Evolutionary conservation across 1,140 invertebrate genomes (phyloP).

Genomic region (Lordiphosa mommai): DNA sequence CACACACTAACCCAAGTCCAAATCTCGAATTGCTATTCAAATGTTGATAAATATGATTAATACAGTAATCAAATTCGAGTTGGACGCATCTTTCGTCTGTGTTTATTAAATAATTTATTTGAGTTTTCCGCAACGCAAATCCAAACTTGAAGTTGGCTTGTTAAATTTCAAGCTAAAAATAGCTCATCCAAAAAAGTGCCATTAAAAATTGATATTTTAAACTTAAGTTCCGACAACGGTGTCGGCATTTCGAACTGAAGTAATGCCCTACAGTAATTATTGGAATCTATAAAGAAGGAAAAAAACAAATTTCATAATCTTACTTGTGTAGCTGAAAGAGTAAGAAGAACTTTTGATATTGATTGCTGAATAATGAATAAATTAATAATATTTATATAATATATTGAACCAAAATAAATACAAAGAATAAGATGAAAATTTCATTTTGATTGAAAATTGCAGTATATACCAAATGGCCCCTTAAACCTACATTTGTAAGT

Average conservation of each 20-base stretch:
- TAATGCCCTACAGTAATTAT: not conserved
- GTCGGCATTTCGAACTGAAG: not conserved
- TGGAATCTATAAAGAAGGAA: no score
- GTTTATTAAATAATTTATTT: conserved; percentile 59
- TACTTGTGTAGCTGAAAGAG: no score
- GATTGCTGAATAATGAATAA: no score
- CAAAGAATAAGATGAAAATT: no score
- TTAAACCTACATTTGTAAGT: no score
- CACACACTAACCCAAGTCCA: not conserved
- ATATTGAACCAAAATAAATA: no score
- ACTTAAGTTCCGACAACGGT: conserved; percentile 17
- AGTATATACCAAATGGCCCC: no score
- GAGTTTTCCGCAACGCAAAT: conserved; percentile 51
- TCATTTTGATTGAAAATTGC: no score
- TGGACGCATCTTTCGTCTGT: conserved; percentile 29
- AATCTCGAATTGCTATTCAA: not conserved
- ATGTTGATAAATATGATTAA: conserved; percentile 21
- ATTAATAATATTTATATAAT: no score
- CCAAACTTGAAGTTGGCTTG: conserved; percentile 25
- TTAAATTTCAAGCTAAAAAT: conserved; percentile 59
- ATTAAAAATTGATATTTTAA: conserved; percentile 3
- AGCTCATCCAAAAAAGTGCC: conserved; percentile 18
- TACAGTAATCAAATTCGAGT: conserved; percentile 29
- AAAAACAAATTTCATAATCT: no score
- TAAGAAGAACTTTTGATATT: not conserved